Percentiles rank a stretch among this genome's conserved stretches.
Evolutionary conservation across 2,113 vertebrate species (phyloP).

Genomic region (Acinonyx jubatus): DNA sequence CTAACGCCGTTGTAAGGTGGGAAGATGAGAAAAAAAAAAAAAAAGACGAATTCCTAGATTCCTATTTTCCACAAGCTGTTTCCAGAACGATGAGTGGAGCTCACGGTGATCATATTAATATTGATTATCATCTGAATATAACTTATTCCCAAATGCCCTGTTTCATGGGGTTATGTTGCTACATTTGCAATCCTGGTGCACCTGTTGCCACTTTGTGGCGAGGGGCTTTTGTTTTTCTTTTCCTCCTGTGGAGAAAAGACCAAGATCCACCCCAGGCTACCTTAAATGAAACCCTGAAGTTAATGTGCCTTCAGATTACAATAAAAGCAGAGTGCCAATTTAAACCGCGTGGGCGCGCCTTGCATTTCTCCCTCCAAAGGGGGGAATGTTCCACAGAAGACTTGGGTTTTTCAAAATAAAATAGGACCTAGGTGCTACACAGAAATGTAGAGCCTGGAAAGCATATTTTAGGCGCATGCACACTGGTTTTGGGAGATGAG

Average conservation of each 20-base stretch:
- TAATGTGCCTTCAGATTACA: not conserved
- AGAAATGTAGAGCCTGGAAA: not conserved
- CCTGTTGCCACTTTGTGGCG: not conserved
- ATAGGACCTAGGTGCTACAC: not conserved
- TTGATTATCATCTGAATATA: not conserved
- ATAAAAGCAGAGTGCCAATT: not conserved
- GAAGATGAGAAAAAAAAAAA: not conserved
- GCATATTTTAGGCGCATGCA: not conserved
- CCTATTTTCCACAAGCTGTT: not conserved
- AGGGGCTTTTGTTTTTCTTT: not conserved
- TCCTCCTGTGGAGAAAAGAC: not conserved
- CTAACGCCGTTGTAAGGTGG: not conserved
- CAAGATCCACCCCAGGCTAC: not conserved
- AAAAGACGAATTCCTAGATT: not conserved
- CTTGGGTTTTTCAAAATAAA: not conserved
- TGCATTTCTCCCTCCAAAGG: not conserved
- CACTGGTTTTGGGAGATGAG: not conserved
- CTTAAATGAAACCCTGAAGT: not conserved
- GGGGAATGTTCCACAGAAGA: not conserved
- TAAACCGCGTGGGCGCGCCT: not conserved
- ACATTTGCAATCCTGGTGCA: not conserved
- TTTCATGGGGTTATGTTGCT: not conserved
- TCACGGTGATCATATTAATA: not conserved
- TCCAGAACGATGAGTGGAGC: not conserved
- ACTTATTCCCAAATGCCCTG: not conserved